Evolutionary conservation across 2,113 vertebrate genomes (phyloP).

Genomic region (Cyrtonyx montezumae): DNA sequence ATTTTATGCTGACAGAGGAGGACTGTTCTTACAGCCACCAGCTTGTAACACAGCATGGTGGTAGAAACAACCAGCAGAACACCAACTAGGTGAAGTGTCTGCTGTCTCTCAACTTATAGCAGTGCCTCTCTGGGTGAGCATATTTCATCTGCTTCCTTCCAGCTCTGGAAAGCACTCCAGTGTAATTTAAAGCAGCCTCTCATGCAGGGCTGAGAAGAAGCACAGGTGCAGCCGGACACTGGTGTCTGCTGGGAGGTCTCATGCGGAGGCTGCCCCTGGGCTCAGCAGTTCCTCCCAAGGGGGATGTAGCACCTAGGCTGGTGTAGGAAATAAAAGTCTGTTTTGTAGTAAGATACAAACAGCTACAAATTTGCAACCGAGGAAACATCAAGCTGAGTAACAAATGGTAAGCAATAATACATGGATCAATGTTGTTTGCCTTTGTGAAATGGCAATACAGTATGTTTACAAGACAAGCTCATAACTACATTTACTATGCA

Average conservation of each 20-base stretch:
- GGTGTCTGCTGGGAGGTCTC: background rate
- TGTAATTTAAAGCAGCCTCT: background rate
- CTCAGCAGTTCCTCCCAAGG: background rate
- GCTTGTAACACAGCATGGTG: background rate
- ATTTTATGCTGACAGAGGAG: background rate
- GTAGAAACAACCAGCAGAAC: background rate
- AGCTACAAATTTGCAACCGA: background rate
- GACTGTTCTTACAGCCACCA: background rate
- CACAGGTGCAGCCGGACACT: background rate
- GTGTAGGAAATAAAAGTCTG: background rate
- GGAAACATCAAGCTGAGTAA: background rate
- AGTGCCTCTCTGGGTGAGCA: background rate
- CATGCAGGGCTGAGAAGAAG: background rate
- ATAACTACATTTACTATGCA: background rate
- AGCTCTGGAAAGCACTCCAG: background rate
- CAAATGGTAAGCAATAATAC: background rate
- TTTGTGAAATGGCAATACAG: background rate
- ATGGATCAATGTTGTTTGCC: background rate
- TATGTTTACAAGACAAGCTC: background rate
- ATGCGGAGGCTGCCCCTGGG: accelerated
- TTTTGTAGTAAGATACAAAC: background rate
- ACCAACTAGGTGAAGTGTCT: background rate
- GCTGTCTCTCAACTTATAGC: background rate
- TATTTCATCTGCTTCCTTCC: background rate
- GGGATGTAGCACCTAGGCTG: background rate